Evolutionary conservation across 2,888 invertebrate genomes (phyloP), one percentile per base, ranked within the genome.

Genomic region (Agapostemon virescens): DNA sequence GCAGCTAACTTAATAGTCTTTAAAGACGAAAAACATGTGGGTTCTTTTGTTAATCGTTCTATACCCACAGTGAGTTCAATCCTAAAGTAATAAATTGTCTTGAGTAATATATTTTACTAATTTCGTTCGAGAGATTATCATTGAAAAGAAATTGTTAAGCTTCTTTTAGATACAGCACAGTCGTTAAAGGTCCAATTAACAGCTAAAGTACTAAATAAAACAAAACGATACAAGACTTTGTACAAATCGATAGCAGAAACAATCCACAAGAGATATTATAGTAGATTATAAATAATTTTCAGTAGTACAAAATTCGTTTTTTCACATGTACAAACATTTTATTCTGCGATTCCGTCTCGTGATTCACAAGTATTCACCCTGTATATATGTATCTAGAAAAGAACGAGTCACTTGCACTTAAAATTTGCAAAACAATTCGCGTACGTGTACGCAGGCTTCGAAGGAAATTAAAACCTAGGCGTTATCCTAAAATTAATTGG

Each of bases 401-500:
- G 69, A 78, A 82, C 45, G 42, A 71, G 61, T 74, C 58, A 15
- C 30, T 38, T 77, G 61, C 36, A 64, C n/a, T n/a, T 36, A 36
- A n/a, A 63, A 63, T 17, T n/a, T n/a, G 11, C 70, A 80, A 80
- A 61, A 82, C 42, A 45, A 79, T 72, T 58, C 42, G 55, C 38
- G 64, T 26, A 69, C 45, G 45, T 15, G 33, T 76, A 72, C 67
- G 71, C 75, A 55, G 58, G 66, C 42, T 85, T 77, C 42, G 61
- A 73, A 26, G 30, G 58, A 77, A 82, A 85, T 76, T 69, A 79
- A 82, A 80, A 79, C 69, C 49, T 79, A 85, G 61, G 63, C 69
- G 71, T 84, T 33, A 74, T 79, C 88, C 87, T 90, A 90, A 89
- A 90, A 90, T 81, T 91, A 89, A 91, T 79, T 92, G 92, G 92